A percentile compares a stretch with the other conserved stretches of the same genome.
Evolutionary conservation across 2,113 vertebrate species (phyloP).

Genomic region (Xenopus laevis): DNA sequence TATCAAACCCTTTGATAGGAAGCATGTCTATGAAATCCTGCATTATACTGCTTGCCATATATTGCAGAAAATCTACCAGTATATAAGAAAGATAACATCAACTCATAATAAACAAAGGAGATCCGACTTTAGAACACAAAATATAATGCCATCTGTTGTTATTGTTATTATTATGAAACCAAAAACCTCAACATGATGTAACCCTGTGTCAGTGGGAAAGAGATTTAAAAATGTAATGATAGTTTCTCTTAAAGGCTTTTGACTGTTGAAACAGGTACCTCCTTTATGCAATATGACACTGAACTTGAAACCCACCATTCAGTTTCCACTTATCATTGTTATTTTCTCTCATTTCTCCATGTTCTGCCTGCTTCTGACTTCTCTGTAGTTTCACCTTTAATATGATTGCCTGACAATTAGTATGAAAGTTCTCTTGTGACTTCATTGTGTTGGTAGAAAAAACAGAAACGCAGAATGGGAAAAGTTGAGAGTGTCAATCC

Average conservation of each 20-base stretch:
- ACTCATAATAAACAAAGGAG: no score
- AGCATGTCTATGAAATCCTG: no score
- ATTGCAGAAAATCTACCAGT: no score
- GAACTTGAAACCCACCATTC: background rate
- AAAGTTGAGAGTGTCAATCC: no score
- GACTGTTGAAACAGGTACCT: background rate
- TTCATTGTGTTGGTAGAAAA: background rate
- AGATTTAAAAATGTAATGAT: background rate
- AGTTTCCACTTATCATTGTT: background rate
- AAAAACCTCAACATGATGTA: background rate
- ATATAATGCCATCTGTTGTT: no score
- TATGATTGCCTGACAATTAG: background rate
- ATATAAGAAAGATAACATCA: no score
- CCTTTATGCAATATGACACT: background rate
- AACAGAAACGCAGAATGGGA: background rate
- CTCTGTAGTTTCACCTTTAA: background rate
- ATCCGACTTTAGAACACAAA: background rate
- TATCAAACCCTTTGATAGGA: no score
- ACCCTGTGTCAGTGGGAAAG: background rate
- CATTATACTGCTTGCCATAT: no score
- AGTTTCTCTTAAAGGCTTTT: background rate
- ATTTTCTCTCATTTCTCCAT: background rate
- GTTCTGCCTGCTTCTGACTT: background rate
- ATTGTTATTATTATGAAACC: background rate
- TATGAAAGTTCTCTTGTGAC: background rate